Evolutionary conservation across 2,888 invertebrate species (phyloP), one percentile per base, ranked within the genome.

Genomic region (Steinernema carpocapsae): DNA sequence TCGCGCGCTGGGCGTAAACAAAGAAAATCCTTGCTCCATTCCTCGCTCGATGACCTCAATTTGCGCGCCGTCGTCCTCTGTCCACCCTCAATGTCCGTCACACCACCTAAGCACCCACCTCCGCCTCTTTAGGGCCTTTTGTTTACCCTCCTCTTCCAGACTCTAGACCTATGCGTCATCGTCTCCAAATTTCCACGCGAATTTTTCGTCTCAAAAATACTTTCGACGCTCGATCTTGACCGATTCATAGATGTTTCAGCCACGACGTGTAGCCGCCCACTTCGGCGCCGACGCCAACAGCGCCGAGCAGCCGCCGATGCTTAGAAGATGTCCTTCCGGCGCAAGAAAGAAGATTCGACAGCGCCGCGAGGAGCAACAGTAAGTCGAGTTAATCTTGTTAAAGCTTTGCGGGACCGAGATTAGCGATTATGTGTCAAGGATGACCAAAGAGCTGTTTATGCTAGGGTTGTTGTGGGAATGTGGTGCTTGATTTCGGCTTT

Each of bases 211-310:
- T 64, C 64, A 29, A 64, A 48, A 48, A 48, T 14, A 48, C 17
- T 37, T 37, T 37, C 10, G 37, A 37, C 48, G n/a, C 64, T 4
- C 29, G 32, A 64, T 37, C 17, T 17, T 64, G 32, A 64, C 37
- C 64, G 64, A 64, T 26, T 64, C 64, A 29, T 64, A 64, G 64
- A 64, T 64, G 64, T 64, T 64, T 64, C 64, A 64, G 64, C 64
- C 64, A 26, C 29, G 64, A 37, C 64, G 64, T n/a, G 64, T 64
- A 17, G 64, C 64, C 64, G 64, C 64, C 64, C 64, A 29, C 64
- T 64, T 64, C 32, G 64, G 64, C 64, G 19, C 32, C 64, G 64
- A 64, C 32, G 37, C 37, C 37, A 10, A 3, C 37, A 37, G 10
- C 37, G 37, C 37, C 37, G 64, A 64, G 26, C 64, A 26, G 32